Evolutionary conservation across 2,888 invertebrate species (phyloP), one percentile per base, ranked within the genome.

Genomic region (Polydrusus tereticollis): DNA sequence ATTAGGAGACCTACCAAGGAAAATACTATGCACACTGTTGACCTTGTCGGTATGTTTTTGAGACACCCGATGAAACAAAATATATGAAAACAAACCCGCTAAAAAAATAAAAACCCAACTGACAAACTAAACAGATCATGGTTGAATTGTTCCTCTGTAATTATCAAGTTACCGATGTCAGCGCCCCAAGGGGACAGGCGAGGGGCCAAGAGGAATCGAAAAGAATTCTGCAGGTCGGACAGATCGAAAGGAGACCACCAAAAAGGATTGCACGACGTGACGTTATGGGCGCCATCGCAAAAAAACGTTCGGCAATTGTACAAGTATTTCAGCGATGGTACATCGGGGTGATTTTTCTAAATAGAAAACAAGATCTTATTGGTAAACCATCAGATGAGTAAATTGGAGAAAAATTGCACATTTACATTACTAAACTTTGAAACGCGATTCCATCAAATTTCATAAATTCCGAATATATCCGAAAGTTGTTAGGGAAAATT

Each of bases 201-300:
- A n/a, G 18, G 62, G 45, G 33, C n/a, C 33, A 57, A 12, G 26
- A 7, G 38, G 38, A 5, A 41, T 47, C 62, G 47, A 29, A 8
- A 62, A 52, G 62, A 69, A 69, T 69, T 58, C 23, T 57, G 21
- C 18, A 59, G 50, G 50, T 60, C 47, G 38, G 38, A 21, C 63
- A 21, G 50, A 18, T 26, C 16, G 36, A 18, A 23, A 41, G 45
- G 12, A 58, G 69, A 69, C 69, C 69, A 69, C 65, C 70, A 50
- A 43, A 43, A 41, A 36, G 59, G 50, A 65, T 20, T 57, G 5
- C 33, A 52, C 59, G 6, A 65, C 70, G 70, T 71, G 70, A 65
- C 58, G 29, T 18, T 65, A 71, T 71, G 70, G 59, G 65, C 60
- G 70, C 70, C 65, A 59, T 63, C 33, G 16, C 60, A 70, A 58